Percentiles rank a stretch among this genome's conserved stretches.
phyloP scores from a whole-genome alignment of 92 coral and sea anemone genomes.

The Ricordea florida region DNA sequence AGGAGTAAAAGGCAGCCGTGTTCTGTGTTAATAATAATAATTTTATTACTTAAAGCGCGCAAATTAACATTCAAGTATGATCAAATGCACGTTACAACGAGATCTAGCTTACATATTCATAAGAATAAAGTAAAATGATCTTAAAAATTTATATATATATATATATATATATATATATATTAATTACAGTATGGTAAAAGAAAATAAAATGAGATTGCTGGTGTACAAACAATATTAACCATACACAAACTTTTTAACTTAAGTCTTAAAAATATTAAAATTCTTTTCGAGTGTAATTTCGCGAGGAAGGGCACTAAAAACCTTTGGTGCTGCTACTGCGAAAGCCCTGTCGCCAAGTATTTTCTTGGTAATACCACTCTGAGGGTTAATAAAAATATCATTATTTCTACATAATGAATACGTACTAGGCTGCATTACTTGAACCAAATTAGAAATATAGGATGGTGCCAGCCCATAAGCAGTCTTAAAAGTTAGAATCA shows the following conservation, averaged over 20 bases:
- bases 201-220: background rate
- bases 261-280: background rate
- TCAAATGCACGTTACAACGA: no score
- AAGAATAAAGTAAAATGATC: background rate
- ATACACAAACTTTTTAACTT: background rate
- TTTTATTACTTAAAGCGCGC: no score
- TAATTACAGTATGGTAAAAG: background rate
- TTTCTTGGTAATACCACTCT: background rate
- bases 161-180: no score
- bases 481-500: background rate
- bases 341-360: conserved; percentile 20
- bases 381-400: background rate
- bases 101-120: no score
- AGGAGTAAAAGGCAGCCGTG: no score
- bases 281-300: background rate
- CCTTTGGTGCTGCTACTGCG: background rate
- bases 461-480: background rate
- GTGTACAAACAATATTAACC: background rate
- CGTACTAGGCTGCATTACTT: background rate
- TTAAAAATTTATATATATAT: no score
- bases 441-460: background rate
- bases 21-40: no score
- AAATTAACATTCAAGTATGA: no score
- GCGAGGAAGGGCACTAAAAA: background rate
- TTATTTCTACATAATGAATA: background rate